A percentile compares a stretch with the other conserved stretches of the same genome.
Conservation (phyloP, 2,888 invertebrate genomes). For the Leucozona laternaria region DNA sequence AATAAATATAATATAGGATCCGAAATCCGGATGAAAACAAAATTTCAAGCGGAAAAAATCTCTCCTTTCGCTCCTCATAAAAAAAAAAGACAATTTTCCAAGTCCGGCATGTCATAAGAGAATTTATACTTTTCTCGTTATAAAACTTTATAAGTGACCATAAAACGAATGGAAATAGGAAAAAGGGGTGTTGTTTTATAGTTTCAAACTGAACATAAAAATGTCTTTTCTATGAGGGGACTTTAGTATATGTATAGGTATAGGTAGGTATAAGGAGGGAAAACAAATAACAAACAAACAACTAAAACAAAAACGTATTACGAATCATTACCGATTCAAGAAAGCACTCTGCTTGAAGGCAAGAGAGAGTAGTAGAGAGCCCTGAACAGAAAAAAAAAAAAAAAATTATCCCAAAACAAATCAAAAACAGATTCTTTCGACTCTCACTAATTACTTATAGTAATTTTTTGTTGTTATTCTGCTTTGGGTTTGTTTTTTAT, state of each 20-base stretch:
- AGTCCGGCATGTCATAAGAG: not conserved
- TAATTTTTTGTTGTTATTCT: constrained; percentile 23
- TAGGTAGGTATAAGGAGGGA: too few relatives aligned
- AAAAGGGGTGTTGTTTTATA: constrained; percentile 20
- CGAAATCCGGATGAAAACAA: not conserved
- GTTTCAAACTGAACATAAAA: constrained; percentile 20
- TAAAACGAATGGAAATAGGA: constrained; percentile 39
- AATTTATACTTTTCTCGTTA: constrained; percentile 27
- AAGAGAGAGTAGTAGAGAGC: not conserved
- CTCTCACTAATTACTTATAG: constrained; percentile 62
- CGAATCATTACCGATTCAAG: constrained; percentile 14
- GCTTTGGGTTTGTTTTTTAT: not conserved
- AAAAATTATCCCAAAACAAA: constrained; percentile 38
- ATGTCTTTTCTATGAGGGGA: not conserved
- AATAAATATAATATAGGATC: too few relatives aligned
- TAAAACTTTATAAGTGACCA: constrained; percentile 49
- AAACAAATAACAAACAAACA: constrained; percentile 3
- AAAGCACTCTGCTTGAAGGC: constrained; percentile 18
- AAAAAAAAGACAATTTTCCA: constrained; percentile 22
- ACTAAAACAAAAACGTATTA: not conserved
- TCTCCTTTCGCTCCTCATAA: not conserved
- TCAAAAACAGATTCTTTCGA: constrained; percentile 71
- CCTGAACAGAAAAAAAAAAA: not conserved
- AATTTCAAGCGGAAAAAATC: not conserved
- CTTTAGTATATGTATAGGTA: not conserved